Percentiles rank a stretch among this genome's conserved stretches.
phyloP scores from a whole-genome alignment of 1,140 invertebrate species.

The Chelonus insularis region DNA sequence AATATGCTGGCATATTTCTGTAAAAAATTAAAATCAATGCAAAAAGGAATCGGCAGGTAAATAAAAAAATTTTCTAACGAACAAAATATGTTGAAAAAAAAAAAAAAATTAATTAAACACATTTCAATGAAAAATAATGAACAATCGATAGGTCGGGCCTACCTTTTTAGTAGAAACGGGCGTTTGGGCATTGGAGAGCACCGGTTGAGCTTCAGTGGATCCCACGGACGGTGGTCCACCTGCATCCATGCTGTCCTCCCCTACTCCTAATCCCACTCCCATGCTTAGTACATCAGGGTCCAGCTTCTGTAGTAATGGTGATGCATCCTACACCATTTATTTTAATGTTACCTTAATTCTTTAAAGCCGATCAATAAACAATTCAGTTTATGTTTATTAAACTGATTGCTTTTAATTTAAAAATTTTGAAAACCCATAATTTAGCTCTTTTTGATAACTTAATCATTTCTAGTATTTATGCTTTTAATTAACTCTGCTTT shows the following conservation, averaged over 20 bases:
- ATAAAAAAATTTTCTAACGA: constrained; percentile 28
- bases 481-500: neutral
- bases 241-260: constrained; percentile 60
- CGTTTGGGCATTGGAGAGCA: constrained; percentile 60
- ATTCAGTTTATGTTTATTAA: no score
- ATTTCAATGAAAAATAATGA: constrained; percentile 34
- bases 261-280: constrained; percentile 53
- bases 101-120: constrained; percentile 14
- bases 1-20: constrained; percentile 61
- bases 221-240: constrained; percentile 74
- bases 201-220: constrained; percentile 66
- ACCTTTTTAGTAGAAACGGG: constrained; percentile 64
- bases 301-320: constrained; percentile 63
- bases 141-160: constrained; percentile 43
- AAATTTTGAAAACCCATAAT: no score
- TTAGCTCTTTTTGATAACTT: neutral
- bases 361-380: neutral
- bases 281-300: constrained; percentile 61
- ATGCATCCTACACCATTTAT: constrained; percentile 61
- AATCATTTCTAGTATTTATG: neutral
- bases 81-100: constrained; percentile 25
- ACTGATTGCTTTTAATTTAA: no score
- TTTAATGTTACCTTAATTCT: constrained; percentile 40
- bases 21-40: constrained; percentile 26
- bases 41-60: constrained; percentile 21